Evolutionary conservation across 2,888 invertebrate genomes (phyloP), one percentile per base, ranked within the genome.

Genomic region (Gonocerus acuteangulatus): DNA sequence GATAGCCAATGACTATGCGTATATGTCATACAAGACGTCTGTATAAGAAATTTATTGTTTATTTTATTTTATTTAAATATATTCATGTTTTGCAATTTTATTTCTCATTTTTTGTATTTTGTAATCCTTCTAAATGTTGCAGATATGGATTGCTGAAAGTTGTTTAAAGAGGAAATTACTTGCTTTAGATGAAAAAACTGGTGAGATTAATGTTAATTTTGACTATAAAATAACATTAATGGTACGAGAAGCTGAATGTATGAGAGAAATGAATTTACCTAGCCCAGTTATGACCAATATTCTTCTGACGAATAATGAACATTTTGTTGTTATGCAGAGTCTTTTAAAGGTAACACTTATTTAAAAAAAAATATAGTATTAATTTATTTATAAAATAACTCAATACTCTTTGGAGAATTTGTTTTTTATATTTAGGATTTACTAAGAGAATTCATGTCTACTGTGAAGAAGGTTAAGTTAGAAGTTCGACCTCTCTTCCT

Each of bases 401-500:
- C 36, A 11, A 11, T 9, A 11, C 36, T 34, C 11, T 34, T 34
- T 9, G 9, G 36, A 34, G 9, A 34, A 11, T n/a, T 44, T 16
- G 18, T 16, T 44, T 15, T 62, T 39, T 61, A 44, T 57, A 64
- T 60, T 66, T 75, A 90, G 84, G 83, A 87, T 71, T 79, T 91
- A 45, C 79, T 91, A 61, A 85, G 87, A 71, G 84, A 88, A 73
- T 89, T 89, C 69, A 75, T 86, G 32, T 76, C 78, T 48, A 85
- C 85, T 1, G 85, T 89, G 0, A 80, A 82, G 58, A 81, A 83
- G 27, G 90, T 91, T 0, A 90, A 91, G 71, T 75, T 86, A 47
- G 94, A 94, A 76, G 89, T 95, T 15, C 82, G 94, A n/a, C 90
- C 92, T 19, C 77, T 96, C 54, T 85, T 95, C 72, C 78, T 92